Conservation (phyloP, 2,888 invertebrate genomes). For the Himalopsyche tibetana region DNA sequence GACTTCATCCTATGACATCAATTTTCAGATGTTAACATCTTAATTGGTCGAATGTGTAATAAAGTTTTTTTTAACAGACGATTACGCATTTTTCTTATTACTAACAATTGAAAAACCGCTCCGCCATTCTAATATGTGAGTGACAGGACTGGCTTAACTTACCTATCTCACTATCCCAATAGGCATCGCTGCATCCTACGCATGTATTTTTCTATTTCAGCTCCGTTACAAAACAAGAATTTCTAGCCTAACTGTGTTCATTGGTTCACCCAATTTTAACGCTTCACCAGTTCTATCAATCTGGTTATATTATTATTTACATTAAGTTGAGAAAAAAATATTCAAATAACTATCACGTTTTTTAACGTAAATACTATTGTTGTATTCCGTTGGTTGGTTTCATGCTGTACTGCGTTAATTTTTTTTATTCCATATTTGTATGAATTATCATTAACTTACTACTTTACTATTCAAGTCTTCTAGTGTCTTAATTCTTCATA, state of each 20-base stretch:
- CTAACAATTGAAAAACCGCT: background rate
- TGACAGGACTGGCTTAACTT: conserved; percentile 17
- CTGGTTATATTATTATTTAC: conserved; percentile 36
- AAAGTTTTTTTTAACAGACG: background rate
- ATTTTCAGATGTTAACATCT: background rate
- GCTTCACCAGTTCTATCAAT: conserved; percentile 28
- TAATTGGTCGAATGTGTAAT: background rate
- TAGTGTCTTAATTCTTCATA: too few species aligned
- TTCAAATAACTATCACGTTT: background rate
- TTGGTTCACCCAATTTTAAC: conserved; percentile 42
- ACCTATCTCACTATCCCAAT: conserved; percentile 16
- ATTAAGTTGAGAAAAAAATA: background rate
- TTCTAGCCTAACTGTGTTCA: background rate
- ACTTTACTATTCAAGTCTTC: too few species aligned
- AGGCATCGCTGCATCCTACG: background rate
- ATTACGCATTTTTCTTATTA: conserved; percentile 9
- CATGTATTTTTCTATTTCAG: background rate
- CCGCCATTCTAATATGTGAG: background rate
- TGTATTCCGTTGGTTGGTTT: background rate
- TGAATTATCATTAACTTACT: too few species aligned
- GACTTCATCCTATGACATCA: conserved; percentile 9
- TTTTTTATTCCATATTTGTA: too few species aligned
- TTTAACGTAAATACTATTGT: background rate
- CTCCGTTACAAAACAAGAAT: conserved; percentile 14
- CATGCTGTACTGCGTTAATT: too few species aligned